Evolutionary conservation across 2,113 vertebrate species (phyloP).

Genomic region (Jaculus jaculus): DNA sequence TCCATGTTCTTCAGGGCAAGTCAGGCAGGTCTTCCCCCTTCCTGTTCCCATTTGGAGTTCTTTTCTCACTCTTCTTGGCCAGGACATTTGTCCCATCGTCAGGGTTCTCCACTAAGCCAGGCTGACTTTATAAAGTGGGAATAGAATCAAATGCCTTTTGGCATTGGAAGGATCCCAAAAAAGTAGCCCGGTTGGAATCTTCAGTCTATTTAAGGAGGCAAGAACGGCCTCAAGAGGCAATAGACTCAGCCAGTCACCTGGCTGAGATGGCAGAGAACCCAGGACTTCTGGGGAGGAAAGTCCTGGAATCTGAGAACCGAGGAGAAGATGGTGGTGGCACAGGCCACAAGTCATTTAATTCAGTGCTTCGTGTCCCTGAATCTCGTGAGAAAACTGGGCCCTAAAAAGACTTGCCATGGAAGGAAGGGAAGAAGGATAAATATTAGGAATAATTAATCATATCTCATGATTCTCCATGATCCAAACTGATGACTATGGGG

Average conservation of each 20-base stretch:
- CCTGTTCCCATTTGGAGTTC: neutral
- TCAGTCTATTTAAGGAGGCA: neutral
- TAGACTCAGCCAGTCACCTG: neutral
- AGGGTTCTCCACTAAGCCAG: neutral
- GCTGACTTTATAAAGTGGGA: neutral
- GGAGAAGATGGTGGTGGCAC: neutral
- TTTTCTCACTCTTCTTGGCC: neutral
- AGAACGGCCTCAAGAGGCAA: neutral
- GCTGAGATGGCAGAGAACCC: neutral
- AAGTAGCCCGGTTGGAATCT: neutral
- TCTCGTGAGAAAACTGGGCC: slow-evolving; percentile 13
- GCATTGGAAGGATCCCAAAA: neutral
- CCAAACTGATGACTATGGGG: neutral
- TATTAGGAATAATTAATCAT: neutral
- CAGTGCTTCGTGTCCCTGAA: neutral
- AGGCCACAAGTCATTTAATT: neutral
- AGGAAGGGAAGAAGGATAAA: neutral
- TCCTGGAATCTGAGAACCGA: neutral
- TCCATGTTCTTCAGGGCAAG: no score
- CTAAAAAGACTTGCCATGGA: neutral
- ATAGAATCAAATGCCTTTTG: neutral
- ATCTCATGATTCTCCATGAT: neutral
- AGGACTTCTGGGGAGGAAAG: neutral
- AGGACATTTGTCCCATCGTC: neutral
- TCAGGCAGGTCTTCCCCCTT: neutral